phyloP scores from a whole-genome alignment of 2,888 invertebrate genomes.

The Lucinisca nassula region DNA sequence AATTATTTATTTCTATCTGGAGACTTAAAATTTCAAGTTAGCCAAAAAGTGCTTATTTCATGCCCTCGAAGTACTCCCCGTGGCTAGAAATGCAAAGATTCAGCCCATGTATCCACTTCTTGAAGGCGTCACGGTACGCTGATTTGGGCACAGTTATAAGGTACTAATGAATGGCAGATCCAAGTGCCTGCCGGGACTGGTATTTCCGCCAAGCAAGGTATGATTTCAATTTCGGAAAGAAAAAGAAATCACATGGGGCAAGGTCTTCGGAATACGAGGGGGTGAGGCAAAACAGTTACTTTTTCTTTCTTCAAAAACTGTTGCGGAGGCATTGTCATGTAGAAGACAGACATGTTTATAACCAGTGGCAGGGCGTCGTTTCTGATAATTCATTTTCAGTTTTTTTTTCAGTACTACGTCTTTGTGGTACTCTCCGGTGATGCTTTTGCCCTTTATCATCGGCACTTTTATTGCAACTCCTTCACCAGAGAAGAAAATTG shows the following conservation, averaged over 20 bases:
- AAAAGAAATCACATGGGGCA: conserved; percentile 8
- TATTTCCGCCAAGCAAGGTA: neutral
- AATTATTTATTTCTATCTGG: no score
- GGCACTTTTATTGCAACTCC: neutral
- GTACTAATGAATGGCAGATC: conserved; percentile 22
- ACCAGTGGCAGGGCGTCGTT: neutral
- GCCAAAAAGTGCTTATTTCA: no score
- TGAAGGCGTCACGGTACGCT: neutral
- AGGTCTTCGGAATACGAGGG: conserved; percentile 8
- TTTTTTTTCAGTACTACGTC: neutral
- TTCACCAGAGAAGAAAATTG: neutral
- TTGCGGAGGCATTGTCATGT: neutral
- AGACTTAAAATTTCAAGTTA: no score
- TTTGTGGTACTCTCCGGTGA: neutral
- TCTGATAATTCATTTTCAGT: no score
- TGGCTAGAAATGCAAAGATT: neutral
- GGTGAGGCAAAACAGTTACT: neutral
- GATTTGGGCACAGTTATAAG: conserved; percentile 20
- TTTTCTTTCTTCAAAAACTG: neutral
- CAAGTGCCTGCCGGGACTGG: conserved; percentile 16
- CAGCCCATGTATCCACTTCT: conserved; percentile 20
- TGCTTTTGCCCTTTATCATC: neutral
- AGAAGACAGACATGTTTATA: neutral
- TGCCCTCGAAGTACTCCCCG: conserved; percentile 23
- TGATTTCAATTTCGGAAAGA: conserved; percentile 8